Percentiles rank a stretch among this genome's conserved stretches.
phyloP scores from a whole-genome alignment of 2,888 invertebrate species.

The Drosophila tanythrix region DNA sequence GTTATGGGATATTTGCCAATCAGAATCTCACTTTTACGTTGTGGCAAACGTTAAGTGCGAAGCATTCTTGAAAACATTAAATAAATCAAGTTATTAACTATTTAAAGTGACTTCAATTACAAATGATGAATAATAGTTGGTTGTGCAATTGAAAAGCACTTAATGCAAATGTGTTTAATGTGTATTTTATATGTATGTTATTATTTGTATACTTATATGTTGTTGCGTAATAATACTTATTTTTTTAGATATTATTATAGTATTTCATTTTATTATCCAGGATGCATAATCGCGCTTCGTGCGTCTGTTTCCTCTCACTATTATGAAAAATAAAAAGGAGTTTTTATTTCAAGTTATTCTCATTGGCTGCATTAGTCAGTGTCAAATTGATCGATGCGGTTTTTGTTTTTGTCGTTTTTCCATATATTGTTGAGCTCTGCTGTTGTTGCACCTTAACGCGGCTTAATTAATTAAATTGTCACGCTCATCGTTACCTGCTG shows the following conservation, averaged over 20 bases:
- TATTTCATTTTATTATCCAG: background rate
- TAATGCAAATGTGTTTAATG: background rate
- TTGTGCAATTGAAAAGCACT: background rate
- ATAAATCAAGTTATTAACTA: background rate
- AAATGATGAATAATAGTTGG: background rate
- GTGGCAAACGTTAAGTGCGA: background rate
- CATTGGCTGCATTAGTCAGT: slow-evolving; percentile 37
- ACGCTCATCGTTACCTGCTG: slow-evolving; percentile 38
- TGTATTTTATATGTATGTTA: background rate
- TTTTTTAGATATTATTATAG: background rate
- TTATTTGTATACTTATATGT: background rate
- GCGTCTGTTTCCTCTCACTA: no score
- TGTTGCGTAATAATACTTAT: background rate
- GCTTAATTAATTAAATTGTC: slow-evolving; percentile 73
- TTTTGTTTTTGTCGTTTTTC: slow-evolving; percentile 21
- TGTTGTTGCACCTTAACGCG: slow-evolving; percentile 60
- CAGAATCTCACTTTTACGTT: background rate
- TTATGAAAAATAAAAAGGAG: background rate
- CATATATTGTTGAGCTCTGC: slow-evolving; percentile 33
- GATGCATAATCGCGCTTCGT: no score
- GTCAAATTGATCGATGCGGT: slow-evolving; percentile 27
- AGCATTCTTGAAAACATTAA: background rate
- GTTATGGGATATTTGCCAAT: background rate
- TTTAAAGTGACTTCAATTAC: background rate
- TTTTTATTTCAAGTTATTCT: background rate